A percentile compares a stretch with the other conserved stretches of the same genome.
Conservation (phyloP, 2,113 vertebrate genomes). For the Pelmatolapia mariae region DNA sequence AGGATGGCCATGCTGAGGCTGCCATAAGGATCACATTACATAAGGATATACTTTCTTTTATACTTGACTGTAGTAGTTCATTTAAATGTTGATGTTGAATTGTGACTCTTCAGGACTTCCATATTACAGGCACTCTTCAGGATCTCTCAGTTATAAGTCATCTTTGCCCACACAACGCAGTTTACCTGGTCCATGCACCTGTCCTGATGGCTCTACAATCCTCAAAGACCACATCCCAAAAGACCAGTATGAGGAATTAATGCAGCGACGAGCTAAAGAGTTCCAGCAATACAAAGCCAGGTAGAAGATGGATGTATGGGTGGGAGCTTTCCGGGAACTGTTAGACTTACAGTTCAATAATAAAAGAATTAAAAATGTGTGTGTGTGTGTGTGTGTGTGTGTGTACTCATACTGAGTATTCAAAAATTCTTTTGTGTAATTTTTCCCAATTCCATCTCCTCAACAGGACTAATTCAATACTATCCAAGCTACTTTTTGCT, state of each 20-base stretch:
- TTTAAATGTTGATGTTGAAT: neutral
- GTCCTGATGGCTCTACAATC: rapidly evolving
- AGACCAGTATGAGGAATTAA: neutral
- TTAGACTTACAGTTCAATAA: neutral
- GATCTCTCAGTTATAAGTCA: rapidly evolving
- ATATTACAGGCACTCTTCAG: neutral
- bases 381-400: neutral
- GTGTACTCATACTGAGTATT: rapidly evolving
- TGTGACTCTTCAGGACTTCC: neutral
- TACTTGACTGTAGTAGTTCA: neutral
- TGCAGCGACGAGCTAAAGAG: neutral
- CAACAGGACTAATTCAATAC: slow-evolving; percentile 7
- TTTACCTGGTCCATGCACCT: neutral
- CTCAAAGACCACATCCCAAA: neutral
- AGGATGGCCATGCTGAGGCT: neutral
- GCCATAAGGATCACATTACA: rapidly evolving
- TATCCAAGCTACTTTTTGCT: slow-evolving; percentile 22
- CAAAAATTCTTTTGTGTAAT: neutral
- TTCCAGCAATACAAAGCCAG: neutral
- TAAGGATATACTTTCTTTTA: neutral
- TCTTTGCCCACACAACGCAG: neutral
- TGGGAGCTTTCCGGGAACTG: neutral
- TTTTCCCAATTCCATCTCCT: neutral
- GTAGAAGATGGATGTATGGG: neutral
- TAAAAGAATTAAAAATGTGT: neutral